Evolutionary conservation across 2,113 vertebrate genomes (phyloP), one percentile per base, ranked within the genome.

Genomic region (Calidris pygmaea): DNA sequence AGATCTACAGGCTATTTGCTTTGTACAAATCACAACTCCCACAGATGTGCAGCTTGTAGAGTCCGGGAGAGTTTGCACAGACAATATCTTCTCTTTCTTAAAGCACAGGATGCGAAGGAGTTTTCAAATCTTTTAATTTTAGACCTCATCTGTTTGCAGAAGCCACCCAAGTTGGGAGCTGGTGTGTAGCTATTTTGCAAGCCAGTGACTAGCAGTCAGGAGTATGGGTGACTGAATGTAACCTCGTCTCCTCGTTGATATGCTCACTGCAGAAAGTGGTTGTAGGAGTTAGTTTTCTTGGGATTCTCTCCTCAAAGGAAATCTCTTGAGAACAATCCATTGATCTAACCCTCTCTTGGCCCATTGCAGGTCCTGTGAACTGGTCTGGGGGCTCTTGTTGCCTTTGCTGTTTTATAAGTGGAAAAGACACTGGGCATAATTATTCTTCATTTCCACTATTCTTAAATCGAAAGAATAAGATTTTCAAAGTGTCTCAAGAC

Each of bases 281-380:
- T 74, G 26, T 34, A 41, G 52, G 41, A 71, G 24, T 43, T 23
- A n/a, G 35, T 29, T 82, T 4, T 78, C 19, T 20, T 39, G 37
- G 21, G 35, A 18, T 82, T 81, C 26, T 65, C 4, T 43, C 20
- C 73, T 50, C 22, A 24, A 14, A 63, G 41, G 9, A 65, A 89
- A 87, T 32, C 8, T 84, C 50, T 29, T 26, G 58, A 72, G 58
- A 32, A 24, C 22, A 68, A 63, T 6, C 34, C 24, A 15, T 43
- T 23, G 14, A 4, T 35, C 27, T 63, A 23, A 71, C 1, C 11
- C 35, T 55, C 23, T 24, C 12, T 16, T 43, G 71, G 43, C 27
- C n/a, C 9, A 5, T 6, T 50, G 27, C 10, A 71, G 7, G 6
- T 58, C 1, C 0, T 39, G 18, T 27, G 29, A 63, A 45, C 18